Evolutionary conservation across 2,888 invertebrate species (phyloP).

Genomic region (Agonopterix subpropinquella): DNA sequence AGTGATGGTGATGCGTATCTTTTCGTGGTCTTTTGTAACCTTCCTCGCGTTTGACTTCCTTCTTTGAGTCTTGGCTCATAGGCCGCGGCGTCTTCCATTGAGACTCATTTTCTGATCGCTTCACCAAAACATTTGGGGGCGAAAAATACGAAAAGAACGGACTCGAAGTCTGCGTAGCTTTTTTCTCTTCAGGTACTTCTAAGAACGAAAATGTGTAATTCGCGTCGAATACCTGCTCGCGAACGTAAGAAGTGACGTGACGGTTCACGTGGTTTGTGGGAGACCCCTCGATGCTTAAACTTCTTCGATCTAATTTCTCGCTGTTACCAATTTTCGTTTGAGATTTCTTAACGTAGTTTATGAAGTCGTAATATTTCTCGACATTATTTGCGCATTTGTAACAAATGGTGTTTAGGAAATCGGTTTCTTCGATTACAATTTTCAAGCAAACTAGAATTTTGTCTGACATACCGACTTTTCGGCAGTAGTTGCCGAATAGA

Average conservation of each 20-base stretch:
- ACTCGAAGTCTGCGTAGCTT: slow-evolving; percentile 40
- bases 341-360: slow-evolving; percentile 42
- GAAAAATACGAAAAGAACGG: slow-evolving; percentile 61
- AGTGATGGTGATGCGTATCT: slow-evolving; percentile 35
- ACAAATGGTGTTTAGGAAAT: slow-evolving; percentile 50
- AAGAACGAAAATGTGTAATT: slow-evolving; percentile 60
- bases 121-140: slow-evolving; percentile 30
- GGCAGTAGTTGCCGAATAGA: slow-evolving; percentile 46
- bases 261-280: slow-evolving; percentile 24
- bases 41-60: slow-evolving; percentile 12
- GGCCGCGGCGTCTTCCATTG: slow-evolving; percentile 44
- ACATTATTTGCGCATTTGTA: slow-evolving; percentile 55
- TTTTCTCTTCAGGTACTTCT: slow-evolving; percentile 39
- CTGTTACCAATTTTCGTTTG: slow-evolving; percentile 29
- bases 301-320: slow-evolving; percentile 25
- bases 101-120: slow-evolving; percentile 27
- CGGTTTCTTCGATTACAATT: slow-evolving; percentile 48
- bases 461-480: slow-evolving; percentile 43
- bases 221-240: slow-evolving; percentile 49
- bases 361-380: slow-evolving; percentile 55
- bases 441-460: slow-evolving; percentile 56
- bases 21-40: slow-evolving; percentile 18
- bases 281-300: slow-evolving; percentile 15
- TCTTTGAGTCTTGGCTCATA: slow-evolving; percentile 14
- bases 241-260: slow-evolving; percentile 45